Evolutionary conservation across 1,140 invertebrate genomes (phyloP), one percentile per base, ranked within the genome.

Genomic region (Catajapyx aquilonaris): DNA sequence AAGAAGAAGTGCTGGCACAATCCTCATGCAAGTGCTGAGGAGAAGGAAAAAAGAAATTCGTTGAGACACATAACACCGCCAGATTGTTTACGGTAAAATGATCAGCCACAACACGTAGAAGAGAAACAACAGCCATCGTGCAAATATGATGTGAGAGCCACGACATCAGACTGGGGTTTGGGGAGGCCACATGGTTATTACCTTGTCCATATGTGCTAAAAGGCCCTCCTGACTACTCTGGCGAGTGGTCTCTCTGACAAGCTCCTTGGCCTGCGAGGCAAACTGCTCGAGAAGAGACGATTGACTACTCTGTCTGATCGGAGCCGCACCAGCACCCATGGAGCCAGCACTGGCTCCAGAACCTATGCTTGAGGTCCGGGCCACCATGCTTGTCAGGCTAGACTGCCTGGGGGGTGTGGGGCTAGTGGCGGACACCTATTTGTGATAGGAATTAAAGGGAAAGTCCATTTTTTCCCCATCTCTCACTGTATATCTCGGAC

Each of bases 181-280:
- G 34, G 20, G 5, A 22, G 16, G 16, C 11, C 21, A 9, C n/a
- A n/a, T n/a, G n/a, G n/a, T 11, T 13, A 35, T 46, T 56, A 83
- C 78, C 66, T 87, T 86, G 46, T 87, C 81, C 66, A 88, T 80
- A 39, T 86, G 81, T 9, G 81, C 80, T n/a, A 88, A 55, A 1
- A 88, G 46, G 13, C 81, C 81, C 50, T 88, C 83, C 53, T 88
- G 81, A 48, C 81, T 85, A 48, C 78, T 79, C 53, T 88, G 81
- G 5, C 81, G 64, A 0, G 79, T 84, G 0, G 79, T 83, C 51
- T 86, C 81, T 31, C 73, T 63, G 2, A 87, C 78, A 35, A 86
- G 52, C 46, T 84, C 81, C 52, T 87, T 87, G 1, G 81, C 81
- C 46, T 86, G 81, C 0, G 67, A 69, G 1, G 83, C 75, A 44